A percentile compares a stretch with the other conserved stretches of the same genome.
Conservation (phyloP, 2,888 invertebrate genomes). For the Antheraea assamensis region DNA sequence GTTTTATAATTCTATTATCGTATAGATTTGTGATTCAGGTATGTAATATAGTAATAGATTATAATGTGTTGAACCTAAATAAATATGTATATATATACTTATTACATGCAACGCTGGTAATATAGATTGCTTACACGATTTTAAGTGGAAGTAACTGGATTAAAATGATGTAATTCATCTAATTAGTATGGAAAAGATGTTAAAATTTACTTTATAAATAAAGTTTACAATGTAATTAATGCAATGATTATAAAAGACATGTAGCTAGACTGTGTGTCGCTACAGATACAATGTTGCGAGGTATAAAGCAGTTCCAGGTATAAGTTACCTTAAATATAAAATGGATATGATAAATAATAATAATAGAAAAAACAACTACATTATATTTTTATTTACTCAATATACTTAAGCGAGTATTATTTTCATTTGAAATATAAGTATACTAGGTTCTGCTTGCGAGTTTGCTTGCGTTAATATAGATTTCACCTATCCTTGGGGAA, state of each 20-base stretch:
- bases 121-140: not conserved
- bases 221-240: not conserved
- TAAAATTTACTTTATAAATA: not conserved
- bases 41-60: not conserved
- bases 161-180: not conserved
- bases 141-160: not conserved
- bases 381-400: too few species aligned
- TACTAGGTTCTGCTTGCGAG: too few species aligned
- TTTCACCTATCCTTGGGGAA: too few species aligned
- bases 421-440: too few species aligned
- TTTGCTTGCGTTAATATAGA: too few species aligned
- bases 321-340: too few species aligned
- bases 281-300: too few species aligned
- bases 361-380: too few species aligned
- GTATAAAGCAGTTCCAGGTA: not conserved
- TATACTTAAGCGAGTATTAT: too few species aligned
- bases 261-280: too few species aligned
- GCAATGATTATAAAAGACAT: not conserved
- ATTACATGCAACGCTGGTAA: not conserved
- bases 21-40: not conserved
- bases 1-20: not conserved
- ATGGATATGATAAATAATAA: too few species aligned
- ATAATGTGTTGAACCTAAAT: not conserved
- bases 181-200: not conserved
- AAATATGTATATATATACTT: not conserved